Percentiles rank a stretch among this genome's conserved stretches.
Conservation (phyloP, 2,797 vertebrate species). For the Pitangus sulphuratus region DNA sequence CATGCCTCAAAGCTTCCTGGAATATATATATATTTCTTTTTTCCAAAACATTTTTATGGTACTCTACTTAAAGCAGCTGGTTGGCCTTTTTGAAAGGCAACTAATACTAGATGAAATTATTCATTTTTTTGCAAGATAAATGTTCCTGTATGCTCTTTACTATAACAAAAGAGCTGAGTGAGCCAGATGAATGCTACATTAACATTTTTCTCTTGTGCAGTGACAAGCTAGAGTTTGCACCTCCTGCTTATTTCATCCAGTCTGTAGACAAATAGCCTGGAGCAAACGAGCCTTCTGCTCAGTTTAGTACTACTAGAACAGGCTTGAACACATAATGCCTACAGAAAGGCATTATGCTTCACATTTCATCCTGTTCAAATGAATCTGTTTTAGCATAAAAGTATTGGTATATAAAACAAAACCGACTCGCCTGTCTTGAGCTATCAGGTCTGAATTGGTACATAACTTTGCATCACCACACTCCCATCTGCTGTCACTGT, state of each 20-base stretch:
- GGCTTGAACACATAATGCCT: neutral
- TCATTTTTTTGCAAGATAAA: conserved; percentile 15
- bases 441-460: neutral
- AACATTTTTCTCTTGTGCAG: neutral
- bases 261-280: neutral
- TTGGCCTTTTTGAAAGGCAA: conserved; percentile 47
- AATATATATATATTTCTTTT: neutral
- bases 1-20: conserved; percentile 40
- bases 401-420: neutral
- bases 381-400: neutral
- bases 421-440: fast-evolving
- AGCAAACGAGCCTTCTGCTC: neutral
- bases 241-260: neutral
- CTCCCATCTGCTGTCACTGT: neutral
- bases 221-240: neutral
- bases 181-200: neutral
- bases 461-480: fast-evolving
- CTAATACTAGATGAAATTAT: conserved; percentile 50
- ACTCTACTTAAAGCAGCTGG: conserved; percentile 61
- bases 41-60: conserved; percentile 50
- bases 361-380: neutral
- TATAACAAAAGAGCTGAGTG: conserved; percentile 34
- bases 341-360: neutral
- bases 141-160: conserved; percentile 22
- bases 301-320: neutral